phyloP scores from a whole-genome alignment of 2,888 invertebrate species.

The Nemurella pictetii region DNA sequence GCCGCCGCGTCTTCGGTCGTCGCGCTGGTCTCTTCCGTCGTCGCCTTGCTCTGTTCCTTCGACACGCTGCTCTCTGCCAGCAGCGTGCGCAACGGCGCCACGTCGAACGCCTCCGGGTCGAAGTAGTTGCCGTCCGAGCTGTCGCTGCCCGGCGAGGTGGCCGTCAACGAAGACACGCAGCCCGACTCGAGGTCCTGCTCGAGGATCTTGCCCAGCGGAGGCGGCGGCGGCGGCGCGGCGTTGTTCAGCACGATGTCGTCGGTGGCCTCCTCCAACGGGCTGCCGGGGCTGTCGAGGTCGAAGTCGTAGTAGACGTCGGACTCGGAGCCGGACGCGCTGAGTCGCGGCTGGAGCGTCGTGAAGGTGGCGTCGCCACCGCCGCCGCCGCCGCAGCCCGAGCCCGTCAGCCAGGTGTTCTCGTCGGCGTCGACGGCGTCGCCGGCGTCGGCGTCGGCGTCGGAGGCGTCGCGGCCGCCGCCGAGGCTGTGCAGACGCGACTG shows the following conservation, averaged over 20 bases:
- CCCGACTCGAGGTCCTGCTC: slow-evolving; percentile 53
- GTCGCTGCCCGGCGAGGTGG: slow-evolving; percentile 52
- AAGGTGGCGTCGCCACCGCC: slow-evolving; percentile 47
- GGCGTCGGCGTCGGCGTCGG: slow-evolving; percentile 51
- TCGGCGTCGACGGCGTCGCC: slow-evolving; percentile 46
- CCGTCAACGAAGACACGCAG: slow-evolving; percentile 54
- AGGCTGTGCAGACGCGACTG: slow-evolving; percentile 74
- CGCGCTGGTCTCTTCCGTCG: background rate
- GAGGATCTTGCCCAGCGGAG: slow-evolving; percentile 31
- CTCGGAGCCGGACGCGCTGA: slow-evolving; percentile 50
- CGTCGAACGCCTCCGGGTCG: slow-evolving; percentile 52
- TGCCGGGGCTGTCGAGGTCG: slow-evolving; percentile 66
- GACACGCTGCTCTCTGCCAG: background rate
- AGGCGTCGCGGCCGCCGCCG: slow-evolving; percentile 61
- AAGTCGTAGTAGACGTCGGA: slow-evolving; percentile 50
- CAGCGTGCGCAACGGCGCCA: background rate
- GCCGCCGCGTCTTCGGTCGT: slow-evolving; percentile 22
- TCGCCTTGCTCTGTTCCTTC: background rate
- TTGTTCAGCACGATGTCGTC: slow-evolving; percentile 40
- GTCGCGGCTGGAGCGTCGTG: slow-evolving; percentile 56
- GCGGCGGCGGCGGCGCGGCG: slow-evolving; percentile 26
- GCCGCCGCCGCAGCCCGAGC: slow-evolving; percentile 36
- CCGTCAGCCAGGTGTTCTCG: slow-evolving; percentile 48
- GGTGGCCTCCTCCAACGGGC: slow-evolving; percentile 56
- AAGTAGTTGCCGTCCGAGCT: slow-evolving; percentile 56